A percentile compares a stretch with the other conserved stretches of the same genome.
Evolutionary conservation across 2,797 vertebrate genomes (phyloP).

Genomic region (Salmo trutta): DNA sequence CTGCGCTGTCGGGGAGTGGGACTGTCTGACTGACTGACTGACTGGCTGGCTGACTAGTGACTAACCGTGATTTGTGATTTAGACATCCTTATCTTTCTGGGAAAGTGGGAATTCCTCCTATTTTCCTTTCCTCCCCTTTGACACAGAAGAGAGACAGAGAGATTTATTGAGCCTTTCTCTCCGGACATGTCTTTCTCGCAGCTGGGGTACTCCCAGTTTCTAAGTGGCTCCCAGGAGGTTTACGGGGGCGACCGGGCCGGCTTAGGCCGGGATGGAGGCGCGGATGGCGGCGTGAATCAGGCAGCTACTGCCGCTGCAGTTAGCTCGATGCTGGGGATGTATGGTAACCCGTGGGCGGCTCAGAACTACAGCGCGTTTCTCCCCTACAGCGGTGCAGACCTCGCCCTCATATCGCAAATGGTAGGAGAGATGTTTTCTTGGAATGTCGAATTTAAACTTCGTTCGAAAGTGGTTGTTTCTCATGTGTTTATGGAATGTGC

Average conservation of each 20-base stretch:
- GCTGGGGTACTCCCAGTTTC: slow-evolving; percentile 94
- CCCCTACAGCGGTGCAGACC: slow-evolving; percentile 92
- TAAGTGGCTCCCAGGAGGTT: slow-evolving; percentile 86
- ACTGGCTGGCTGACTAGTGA: no score
- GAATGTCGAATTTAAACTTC: not conserved
- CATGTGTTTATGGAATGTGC: not conserved
- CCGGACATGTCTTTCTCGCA: slow-evolving; percentile 95
- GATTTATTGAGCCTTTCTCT: slow-evolving; percentile 45
- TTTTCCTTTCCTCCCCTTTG: slow-evolving; percentile 49
- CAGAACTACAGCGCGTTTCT: slow-evolving; percentile 95
- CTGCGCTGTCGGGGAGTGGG: slow-evolving; percentile 64
- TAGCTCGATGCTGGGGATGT: slow-evolving; percentile 94
- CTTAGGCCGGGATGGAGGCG: slow-evolving; percentile 81
- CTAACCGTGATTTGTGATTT: slow-evolving; percentile 59
- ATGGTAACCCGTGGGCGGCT: slow-evolving; percentile 89
- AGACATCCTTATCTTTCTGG: slow-evolving; percentile 55
- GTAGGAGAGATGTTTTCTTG: slow-evolving; percentile 71
- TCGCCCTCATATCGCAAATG: slow-evolving; percentile 94
- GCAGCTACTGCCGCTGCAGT: slow-evolving; percentile 84
- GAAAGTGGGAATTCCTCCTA: slow-evolving; percentile 55
- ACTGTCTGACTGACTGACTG: slow-evolving; percentile 65
- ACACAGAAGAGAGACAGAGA: slow-evolving; percentile 39
- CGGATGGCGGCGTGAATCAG: slow-evolving; percentile 80
- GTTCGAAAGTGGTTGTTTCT: not conserved
- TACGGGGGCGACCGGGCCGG: slow-evolving; percentile 88